phyloP scores from a whole-genome alignment of 2,797 vertebrate species.

The Myiothlypis chrysogaster region DNA sequence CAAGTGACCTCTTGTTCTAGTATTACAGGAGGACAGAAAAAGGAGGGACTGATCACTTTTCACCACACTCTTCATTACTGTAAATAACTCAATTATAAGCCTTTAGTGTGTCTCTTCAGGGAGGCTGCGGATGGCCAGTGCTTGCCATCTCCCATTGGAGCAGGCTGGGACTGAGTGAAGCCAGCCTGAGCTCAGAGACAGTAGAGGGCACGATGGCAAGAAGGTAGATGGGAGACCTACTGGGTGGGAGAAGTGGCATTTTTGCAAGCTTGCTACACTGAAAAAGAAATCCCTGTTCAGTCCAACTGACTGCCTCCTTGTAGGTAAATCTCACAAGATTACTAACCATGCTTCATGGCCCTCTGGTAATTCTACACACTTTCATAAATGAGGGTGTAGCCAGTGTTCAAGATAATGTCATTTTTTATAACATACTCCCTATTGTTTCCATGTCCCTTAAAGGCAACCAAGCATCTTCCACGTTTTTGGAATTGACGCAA shows the following conservation, averaged over 20 bases:
- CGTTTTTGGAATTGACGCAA: not conserved
- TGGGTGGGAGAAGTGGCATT: not conserved
- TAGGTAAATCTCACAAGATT: constrained; percentile 24
- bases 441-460: constrained; percentile 45
- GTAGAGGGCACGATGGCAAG: not conserved
- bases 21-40: constrained; percentile 50
- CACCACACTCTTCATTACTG: constrained; percentile 45
- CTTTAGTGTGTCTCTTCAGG: not conserved
- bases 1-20: constrained; percentile 61
- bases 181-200: not conserved
- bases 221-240: not conserved
- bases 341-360: constrained; percentile 8
- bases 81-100: constrained; percentile 53
- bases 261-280: not conserved
- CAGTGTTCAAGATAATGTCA: constrained; percentile 29
- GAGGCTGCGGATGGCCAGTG: not conserved
- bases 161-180: accelerated
- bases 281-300: not conserved
- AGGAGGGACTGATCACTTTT: constrained; percentile 51
- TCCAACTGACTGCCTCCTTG: not conserved
- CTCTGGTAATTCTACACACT: not conserved
- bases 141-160: not conserved
- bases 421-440: constrained; percentile 51
- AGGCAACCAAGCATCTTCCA: constrained; percentile 47
- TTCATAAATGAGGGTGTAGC: constrained; percentile 43